These are phyloP conservation scores for Amphimallon solstitiale DNA, from an alignment of 2,888 invertebrate genomes.

Conservation along the genomic window DNA sequence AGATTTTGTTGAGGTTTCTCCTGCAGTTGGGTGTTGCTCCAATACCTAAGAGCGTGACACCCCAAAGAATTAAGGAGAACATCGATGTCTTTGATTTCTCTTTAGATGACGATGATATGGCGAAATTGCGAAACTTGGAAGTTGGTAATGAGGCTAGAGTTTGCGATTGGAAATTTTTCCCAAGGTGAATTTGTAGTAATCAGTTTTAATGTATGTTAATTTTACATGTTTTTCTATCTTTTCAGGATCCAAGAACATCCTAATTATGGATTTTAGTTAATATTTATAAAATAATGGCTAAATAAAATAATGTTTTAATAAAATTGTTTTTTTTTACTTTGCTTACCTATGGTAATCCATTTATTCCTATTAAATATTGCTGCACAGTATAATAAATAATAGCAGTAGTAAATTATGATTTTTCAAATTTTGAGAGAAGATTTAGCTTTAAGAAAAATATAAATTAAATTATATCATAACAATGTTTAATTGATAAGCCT, in stretches of 20 bases:
- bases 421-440: too few species aligned
- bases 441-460: too few species aligned
- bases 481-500: too few species aligned
- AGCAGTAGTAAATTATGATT: too few species aligned
- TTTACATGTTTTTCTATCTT: slow-evolving; percentile 36
- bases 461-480: too few species aligned
- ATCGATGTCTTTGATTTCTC: slow-evolving; percentile 79
- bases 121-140: slow-evolving; percentile 70
- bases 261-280: slow-evolving; percentile 73
- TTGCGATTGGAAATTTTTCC: slow-evolving; percentile 70
- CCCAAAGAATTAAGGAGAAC: slow-evolving; percentile 78
- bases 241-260: slow-evolving; percentile 70
- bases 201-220: not conserved
- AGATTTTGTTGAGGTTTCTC: slow-evolving; percentile 76
- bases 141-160: slow-evolving; percentile 72
- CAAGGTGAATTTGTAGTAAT: not conserved
- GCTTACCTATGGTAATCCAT: too few species aligned
- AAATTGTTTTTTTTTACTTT: too few species aligned
- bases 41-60: slow-evolving; percentile 87
- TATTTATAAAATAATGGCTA: not conserved
- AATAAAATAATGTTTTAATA: not conserved
- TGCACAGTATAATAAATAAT: too few species aligned
- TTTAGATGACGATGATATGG: slow-evolving; percentile 71
- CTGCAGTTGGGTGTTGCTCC: slow-evolving; percentile 77
- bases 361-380: too few species aligned